Evolutionary conservation across 2,888 invertebrate species (phyloP).

Genomic region (Chromoteleia sp.): DNA sequence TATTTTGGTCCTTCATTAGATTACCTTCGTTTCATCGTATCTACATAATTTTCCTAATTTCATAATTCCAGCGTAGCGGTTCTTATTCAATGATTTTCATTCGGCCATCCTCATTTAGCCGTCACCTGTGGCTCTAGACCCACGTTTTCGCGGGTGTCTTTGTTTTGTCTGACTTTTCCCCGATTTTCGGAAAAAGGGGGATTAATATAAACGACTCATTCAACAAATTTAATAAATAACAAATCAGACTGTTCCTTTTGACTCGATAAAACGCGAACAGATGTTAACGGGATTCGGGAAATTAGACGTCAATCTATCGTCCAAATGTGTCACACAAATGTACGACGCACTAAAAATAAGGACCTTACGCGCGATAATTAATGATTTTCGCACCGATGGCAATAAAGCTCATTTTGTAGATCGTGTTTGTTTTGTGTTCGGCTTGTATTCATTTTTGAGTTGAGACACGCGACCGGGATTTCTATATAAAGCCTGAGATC

Average conservation of each 20-base stretch:
- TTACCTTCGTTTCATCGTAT: no score
- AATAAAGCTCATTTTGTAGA: constrained; percentile 43
- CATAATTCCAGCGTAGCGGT: no score
- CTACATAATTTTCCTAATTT: no score
- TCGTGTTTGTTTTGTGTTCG: constrained; percentile 53
- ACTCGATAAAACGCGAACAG: constrained; percentile 62
- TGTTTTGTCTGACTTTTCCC: constrained; percentile 34
- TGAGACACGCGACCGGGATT: constrained; percentile 47
- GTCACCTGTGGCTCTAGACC: constrained; percentile 29
- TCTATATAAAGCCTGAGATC: constrained; percentile 29
- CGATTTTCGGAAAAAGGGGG: constrained; percentile 14
- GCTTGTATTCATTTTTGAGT: constrained; percentile 46
- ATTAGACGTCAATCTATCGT: constrained; percentile 64
- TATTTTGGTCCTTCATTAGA: no score
- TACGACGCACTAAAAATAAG: constrained; percentile 54
- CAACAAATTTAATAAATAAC: constrained; percentile 65
- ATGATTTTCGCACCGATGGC: constrained; percentile 32
- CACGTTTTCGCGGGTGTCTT: constrained; percentile 39
- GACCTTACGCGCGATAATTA: constrained; percentile 40
- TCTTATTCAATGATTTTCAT: constrained; percentile 33
- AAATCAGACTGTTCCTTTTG: constrained; percentile 34
- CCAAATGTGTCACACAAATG: constrained; percentile 58
- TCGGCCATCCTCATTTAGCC: constrained; percentile 9
- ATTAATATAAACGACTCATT: constrained; percentile 17
- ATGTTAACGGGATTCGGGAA: constrained; percentile 62